A percentile compares a stretch with the other conserved stretches of the same genome.
These are phyloP conservation scores for Hymenochirus boettgeri DNA, from an alignment of 2,113 vertebrate genomes.

Conservation along the genomic window DNA sequence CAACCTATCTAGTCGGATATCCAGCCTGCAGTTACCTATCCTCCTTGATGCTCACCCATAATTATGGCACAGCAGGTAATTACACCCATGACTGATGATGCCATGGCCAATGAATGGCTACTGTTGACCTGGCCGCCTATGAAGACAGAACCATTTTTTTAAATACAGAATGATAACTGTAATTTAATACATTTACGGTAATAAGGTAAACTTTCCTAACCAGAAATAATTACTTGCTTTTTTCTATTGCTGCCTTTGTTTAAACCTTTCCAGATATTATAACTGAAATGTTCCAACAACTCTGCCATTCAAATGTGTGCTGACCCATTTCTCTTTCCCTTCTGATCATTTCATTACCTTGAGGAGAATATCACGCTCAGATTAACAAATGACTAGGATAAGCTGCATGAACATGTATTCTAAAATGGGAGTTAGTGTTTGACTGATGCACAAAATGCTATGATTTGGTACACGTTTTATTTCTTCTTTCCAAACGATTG, in stretches of 20 bases:
- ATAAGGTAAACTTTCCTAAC: no score
- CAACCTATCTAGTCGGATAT: no score
- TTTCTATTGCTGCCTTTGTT: neutral
- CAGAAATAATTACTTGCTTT: conserved; percentile 1
- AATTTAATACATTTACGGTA: no score
- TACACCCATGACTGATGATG: no score
- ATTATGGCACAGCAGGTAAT: no score
- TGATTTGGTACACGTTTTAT: conserved; percentile 9
- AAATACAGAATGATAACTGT: no score
- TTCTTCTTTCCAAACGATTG: conserved; percentile 22
- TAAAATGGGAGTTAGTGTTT: conserved; percentile 24
- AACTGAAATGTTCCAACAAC: conserved; percentile 8
- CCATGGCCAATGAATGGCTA: no score
- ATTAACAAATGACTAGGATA: conserved; percentile 36
- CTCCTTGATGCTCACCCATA: no score
- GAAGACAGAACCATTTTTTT: no score
- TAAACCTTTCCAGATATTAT: conserved; percentile 26
- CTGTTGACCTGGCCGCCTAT: no score
- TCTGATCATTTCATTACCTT: conserved; percentile 32
- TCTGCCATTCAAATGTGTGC: conserved; percentile 19
- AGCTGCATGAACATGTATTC: conserved; percentile 32
- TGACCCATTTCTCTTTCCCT: conserved; percentile 32
- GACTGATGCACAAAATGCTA: conserved; percentile 27
- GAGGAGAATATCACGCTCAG: conserved; percentile 29
- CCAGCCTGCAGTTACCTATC: no score